These are phyloP conservation scores for Xylota segnis DNA, from an alignment of 2,888 invertebrate species.

Conservation along the genomic window DNA sequence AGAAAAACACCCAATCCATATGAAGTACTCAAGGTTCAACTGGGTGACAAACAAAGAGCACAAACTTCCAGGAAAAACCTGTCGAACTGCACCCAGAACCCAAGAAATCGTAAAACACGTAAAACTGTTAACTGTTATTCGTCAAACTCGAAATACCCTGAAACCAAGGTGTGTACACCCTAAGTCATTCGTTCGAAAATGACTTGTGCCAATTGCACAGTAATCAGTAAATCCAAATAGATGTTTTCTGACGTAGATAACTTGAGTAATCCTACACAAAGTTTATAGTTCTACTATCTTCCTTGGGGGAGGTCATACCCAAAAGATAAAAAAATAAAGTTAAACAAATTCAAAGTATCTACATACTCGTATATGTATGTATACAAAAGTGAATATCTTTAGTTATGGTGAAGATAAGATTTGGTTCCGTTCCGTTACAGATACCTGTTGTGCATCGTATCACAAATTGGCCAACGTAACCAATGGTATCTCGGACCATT, in stretches of 20 bases:
- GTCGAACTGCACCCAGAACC: constrained; percentile 32
- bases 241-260: not conserved
- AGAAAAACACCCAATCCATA: not conserved
- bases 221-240: not conserved
- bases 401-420: constrained; percentile 44
- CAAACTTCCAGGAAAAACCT: constrained; percentile 22
- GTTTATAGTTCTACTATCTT: constrained; percentile 54
- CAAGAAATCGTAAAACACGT: not conserved
- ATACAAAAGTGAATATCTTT: constrained; percentile 1
- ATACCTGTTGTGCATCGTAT: constrained; percentile 32
- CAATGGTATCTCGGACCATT: constrained; percentile 42
- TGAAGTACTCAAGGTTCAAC: constrained; percentile 13
- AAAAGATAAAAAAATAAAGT: constrained; percentile 35
- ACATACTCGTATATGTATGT: too few relatives aligned
- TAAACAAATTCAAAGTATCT: constrained; percentile 18
- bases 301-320: constrained; percentile 37
- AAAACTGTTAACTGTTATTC: constrained; percentile 1
- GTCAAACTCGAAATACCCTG: constrained; percentile 8
- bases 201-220: constrained; percentile 20
- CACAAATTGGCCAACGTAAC: constrained; percentile 25
- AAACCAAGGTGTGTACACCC: constrained; percentile 25
- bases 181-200: constrained; percentile 22
- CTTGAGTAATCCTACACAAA: constrained; percentile 25
- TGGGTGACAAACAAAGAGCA: constrained; percentile 18
- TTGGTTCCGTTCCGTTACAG: constrained; percentile 51